phyloP scores from a whole-genome alignment of 2,888 invertebrate species.

The Serrognathus titanus region DNA sequence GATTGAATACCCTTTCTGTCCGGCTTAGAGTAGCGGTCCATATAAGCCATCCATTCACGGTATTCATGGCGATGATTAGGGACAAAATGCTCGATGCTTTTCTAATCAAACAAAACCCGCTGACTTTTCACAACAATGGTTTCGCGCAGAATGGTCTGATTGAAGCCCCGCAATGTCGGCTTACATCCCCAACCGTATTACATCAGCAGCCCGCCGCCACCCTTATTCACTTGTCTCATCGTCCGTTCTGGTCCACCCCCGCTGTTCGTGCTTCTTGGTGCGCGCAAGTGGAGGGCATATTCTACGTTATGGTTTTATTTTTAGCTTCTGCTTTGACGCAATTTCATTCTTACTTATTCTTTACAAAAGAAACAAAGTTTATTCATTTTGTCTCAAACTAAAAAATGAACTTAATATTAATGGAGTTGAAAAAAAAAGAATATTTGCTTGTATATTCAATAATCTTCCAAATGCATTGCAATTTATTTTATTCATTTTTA shows the following conservation, averaged over 20 bases:
- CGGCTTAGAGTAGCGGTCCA: conserved; percentile 21
- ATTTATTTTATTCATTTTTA: no score
- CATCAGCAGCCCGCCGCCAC: conserved; percentile 11
- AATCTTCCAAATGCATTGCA: no score
- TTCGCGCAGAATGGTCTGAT: conserved; percentile 39
- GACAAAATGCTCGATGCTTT: conserved; percentile 44
- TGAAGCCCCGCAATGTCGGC: conserved; percentile 44
- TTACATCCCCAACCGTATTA: conserved; percentile 27
- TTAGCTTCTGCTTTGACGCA: no score
- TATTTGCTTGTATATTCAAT: no score
- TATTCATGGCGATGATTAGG: conserved; percentile 41
- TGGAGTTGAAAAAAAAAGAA: no score
- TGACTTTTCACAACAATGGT: conserved; percentile 48
- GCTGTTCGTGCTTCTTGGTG: conserved; percentile 17
- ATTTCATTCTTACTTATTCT: no score
- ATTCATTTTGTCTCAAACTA: no score
- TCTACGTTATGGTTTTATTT: no score
- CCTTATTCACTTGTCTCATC: conserved; percentile 24
- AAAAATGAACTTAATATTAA: no score
- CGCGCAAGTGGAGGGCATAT: conserved; percentile 22
- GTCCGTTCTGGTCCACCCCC: conserved; percentile 22
- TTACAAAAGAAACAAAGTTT: no score
- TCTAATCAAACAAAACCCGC: conserved; percentile 50
- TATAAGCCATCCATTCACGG: conserved; percentile 20
- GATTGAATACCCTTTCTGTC: conserved; percentile 2